phyloP scores from a whole-genome alignment of 2,888 invertebrate genomes.

The Celastrina argiolus region DNA sequence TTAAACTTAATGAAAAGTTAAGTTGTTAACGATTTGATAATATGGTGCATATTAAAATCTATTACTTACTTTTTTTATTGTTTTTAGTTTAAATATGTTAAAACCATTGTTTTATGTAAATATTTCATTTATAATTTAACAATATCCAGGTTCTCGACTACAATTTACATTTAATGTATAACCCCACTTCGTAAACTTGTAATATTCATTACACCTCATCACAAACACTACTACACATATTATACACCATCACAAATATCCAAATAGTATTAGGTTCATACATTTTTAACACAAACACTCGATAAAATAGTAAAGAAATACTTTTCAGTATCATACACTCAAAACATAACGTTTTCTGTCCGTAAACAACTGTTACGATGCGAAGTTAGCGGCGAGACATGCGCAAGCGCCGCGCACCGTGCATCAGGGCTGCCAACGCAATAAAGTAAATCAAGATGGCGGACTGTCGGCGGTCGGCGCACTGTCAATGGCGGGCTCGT shows the following conservation, averaged over 20 bases:
- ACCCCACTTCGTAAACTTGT: constrained; percentile 25
- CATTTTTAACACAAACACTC: constrained; percentile 3
- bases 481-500: background rate
- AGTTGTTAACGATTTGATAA: background rate
- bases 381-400: constrained; percentile 7
- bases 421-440: constrained; percentile 5
- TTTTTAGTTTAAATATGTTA: background rate
- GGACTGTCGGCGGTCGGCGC: background rate
- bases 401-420: constrained; percentile 12
- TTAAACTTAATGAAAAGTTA: background rate
- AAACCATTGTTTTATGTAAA: background rate
- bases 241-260: constrained; percentile 8
- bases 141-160: background rate
- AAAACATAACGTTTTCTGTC: constrained; percentile 21
- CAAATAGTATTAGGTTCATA: background rate
- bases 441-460: constrained; percentile 9
- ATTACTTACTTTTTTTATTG: constrained; percentile 2
- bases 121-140: background rate
- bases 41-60: background rate
- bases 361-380: constrained; percentile 6
- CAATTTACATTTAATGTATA: background rate
- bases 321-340: background rate
- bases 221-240: background rate
- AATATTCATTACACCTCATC: background rate
- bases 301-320: background rate